These are phyloP conservation scores for Acheta domesticus DNA, from an alignment of 2,888 invertebrate species.

Conservation along the genomic window DNA sequence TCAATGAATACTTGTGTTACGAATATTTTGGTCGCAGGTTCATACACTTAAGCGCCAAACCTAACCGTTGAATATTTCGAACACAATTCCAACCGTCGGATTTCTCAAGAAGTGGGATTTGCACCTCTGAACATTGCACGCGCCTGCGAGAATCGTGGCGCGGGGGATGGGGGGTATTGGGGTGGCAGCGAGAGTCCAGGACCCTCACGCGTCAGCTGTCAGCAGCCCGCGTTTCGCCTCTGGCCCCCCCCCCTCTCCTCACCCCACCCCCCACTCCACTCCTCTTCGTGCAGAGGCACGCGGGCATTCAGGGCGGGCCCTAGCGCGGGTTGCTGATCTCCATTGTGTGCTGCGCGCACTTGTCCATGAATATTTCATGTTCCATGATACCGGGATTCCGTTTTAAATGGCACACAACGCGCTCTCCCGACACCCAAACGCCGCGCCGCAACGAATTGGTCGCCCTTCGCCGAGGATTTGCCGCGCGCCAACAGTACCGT, in stretches of 20 bases:
- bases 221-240: neutral
- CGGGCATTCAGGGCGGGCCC: too few species aligned
- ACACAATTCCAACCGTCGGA: too few species aligned
- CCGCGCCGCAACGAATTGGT: neutral
- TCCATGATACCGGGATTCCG: slow-evolving; percentile 6
- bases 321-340: too few species aligned
- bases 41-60: too few species aligned
- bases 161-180: neutral
- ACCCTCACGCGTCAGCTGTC: neutral
- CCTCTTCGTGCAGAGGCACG: too few species aligned
- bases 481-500: too few species aligned
- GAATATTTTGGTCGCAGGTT: too few species aligned
- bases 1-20: too few species aligned
- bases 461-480: too few species aligned
- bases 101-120: too few species aligned
- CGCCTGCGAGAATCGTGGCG: neutral
- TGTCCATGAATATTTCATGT: slow-evolving; percentile 5
- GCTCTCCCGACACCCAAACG: neutral
- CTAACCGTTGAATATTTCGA: too few species aligned
- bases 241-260: neutral
- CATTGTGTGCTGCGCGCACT: neutral
- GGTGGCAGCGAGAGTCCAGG: neutral
- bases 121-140: neutral
- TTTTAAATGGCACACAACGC: neutral
- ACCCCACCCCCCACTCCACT: neutral